These are phyloP conservation scores for Agrochola macilenta DNA, from an alignment of 2,888 invertebrate genomes.

Conservation along the genomic window DNA sequence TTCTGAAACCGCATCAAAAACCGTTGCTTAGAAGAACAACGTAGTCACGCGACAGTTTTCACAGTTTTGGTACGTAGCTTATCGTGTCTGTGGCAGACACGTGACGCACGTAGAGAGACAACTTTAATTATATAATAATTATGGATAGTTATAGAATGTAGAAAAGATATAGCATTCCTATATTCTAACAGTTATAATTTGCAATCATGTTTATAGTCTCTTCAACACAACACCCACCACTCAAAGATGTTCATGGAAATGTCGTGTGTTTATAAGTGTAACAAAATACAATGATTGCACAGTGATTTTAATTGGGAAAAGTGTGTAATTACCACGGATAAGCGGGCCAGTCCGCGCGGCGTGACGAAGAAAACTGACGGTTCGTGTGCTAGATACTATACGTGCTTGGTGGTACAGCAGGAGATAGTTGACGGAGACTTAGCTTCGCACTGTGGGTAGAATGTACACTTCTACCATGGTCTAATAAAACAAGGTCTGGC, in stretches of 20 bases:
- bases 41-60: too few relatives aligned
- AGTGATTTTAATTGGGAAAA: constrained; percentile 74
- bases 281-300: constrained; percentile 55
- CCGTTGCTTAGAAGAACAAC: too few relatives aligned
- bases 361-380: constrained; percentile 64
- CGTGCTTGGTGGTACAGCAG: constrained; percentile 1
- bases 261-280: constrained; percentile 23
- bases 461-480: background rate
- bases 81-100: too few relatives aligned
- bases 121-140: too few relatives aligned
- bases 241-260: background rate
- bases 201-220: background rate
- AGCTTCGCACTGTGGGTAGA: background rate
- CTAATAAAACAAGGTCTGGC: too few relatives aligned
- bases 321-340: constrained; percentile 68
- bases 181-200: background rate
- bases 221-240: background rate
- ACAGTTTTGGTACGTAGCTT: too few relatives aligned
- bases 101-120: too few relatives aligned
- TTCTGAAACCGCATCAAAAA: too few relatives aligned
- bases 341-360: constrained; percentile 61
- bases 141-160: too few relatives aligned
- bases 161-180: too few relatives aligned
- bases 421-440: background rate
- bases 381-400: constrained; percentile 49